Base-by-base conservation (phyloP, 2,797 vertebrate species). In the Coilia nasus region DNA sequence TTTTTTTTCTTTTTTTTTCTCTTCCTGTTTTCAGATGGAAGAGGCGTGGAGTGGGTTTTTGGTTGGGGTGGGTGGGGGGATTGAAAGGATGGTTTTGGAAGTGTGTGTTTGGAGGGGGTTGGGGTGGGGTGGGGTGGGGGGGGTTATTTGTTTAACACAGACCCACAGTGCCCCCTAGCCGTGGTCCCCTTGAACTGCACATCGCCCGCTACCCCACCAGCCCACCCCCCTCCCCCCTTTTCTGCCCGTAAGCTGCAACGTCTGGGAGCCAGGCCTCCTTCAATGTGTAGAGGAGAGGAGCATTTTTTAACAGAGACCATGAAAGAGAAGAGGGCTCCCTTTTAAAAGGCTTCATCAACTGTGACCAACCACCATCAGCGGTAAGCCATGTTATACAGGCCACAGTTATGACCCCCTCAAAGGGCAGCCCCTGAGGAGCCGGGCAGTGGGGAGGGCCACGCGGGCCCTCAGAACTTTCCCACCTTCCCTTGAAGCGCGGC, bases 301-400 rank as follows among this genome's bases (percentile, higher is more conserved):
- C 9, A 21, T 78, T 78, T 93, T 95, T 96, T 96, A 95, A 94
- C 93, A 95, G 93, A 93, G 96, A 96, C 93, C 95, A 96, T 95
- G 93, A 97, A 96, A 96, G 94, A 93, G 91, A 91, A 92, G 86
- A 93, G 71, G 71, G 71, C 71, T 78, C 41, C 95, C 94, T 95
- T 95, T 97, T 96, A 96, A 93, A 95, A 97, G 96, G 96, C 96
- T 97, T 97, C 96, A 96, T 97, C 97, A 96, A 96, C 95, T 96
- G 95, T 94, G 94, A 95, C 94, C 95, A 96, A 96, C 96, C 95
- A 95, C 95, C 94, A 92, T 95, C 96, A 96, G 96, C 96, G 97
- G 96, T 97, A 97, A 97, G 97, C 97, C 97, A 95, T 97, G 97
- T 97, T 98, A 97, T 96, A 96, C 96, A 97, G 97, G 96, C 96